Evolutionary conservation across 2,113 vertebrate species (phyloP).

Genomic region (Tiliqua scincoides): DNA sequence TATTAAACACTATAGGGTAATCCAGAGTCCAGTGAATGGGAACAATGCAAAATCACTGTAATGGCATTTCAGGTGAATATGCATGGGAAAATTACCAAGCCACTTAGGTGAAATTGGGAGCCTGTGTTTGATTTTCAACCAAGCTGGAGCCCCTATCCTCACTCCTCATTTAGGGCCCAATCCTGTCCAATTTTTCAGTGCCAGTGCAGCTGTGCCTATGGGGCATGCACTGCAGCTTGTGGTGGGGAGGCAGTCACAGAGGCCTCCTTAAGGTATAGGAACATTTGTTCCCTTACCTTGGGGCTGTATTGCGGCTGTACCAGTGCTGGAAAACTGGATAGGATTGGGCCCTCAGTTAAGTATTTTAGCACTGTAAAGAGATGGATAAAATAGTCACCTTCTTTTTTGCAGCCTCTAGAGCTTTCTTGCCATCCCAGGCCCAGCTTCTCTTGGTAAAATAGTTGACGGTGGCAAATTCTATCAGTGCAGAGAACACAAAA

Average conservation of each 20-base stretch:
- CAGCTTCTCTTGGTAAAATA: conserved; percentile 98
- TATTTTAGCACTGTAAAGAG: conserved; percentile 19
- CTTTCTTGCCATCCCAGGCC: conserved; percentile 99
- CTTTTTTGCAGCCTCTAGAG: conserved; percentile 91
- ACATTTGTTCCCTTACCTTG: too few relatives aligned
- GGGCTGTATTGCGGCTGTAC: too few relatives aligned
- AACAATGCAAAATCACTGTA: background rate
- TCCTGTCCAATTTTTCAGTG: too few relatives aligned
- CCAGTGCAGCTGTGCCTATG: too few relatives aligned
- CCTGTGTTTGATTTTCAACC: background rate
- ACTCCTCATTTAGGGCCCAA: too few relatives aligned
- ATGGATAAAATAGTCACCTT: conserved; percentile 77
- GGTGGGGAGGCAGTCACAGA: too few relatives aligned
- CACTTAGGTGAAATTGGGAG: background rate
- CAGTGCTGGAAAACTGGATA: too few relatives aligned
- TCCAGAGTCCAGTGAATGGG: background rate
- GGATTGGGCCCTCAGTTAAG: background rate
- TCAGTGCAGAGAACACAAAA: conserved; percentile 96
- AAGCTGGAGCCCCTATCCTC: background rate
- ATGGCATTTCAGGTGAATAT: background rate
- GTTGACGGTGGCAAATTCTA: conserved; percentile 98
- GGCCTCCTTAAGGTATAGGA: too few relatives aligned
- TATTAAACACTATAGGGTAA: background rate
- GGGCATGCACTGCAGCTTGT: too few relatives aligned
- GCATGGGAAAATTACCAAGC: background rate